Percentiles rank a stretch among this genome's conserved stretches.
Evolutionary conservation across 2,888 invertebrate genomes (phyloP).

Genomic region (Epinotia bilunana): DNA sequence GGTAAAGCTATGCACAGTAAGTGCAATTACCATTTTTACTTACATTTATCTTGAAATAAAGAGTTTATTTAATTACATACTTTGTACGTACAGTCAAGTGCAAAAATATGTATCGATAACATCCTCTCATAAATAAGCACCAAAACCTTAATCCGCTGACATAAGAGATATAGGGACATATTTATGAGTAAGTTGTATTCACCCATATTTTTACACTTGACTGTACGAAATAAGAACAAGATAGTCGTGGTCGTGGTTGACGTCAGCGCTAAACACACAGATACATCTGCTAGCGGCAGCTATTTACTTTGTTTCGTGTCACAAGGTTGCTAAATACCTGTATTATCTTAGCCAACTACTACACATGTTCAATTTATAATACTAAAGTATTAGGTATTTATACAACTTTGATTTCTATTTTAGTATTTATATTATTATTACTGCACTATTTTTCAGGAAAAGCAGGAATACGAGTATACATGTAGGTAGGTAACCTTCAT

Average conservation of each 20-base stretch:
- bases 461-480: no score
- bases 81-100: background rate
- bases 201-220: no score
- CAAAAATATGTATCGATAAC: no score
- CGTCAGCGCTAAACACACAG: constrained; percentile 22
- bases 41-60: no score
- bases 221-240: no score
- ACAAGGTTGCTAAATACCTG: constrained; percentile 24
- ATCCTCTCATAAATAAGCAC: no score
- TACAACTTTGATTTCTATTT: background rate
- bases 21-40: no score
- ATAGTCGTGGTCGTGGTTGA: background rate
- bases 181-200: no score
- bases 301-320: constrained; percentile 26
- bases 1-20: no score
- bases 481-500: no score
- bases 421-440: background rate
- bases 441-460: background rate
- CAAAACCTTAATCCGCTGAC: no score
- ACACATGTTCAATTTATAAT: background rate
- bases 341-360: constrained; percentile 10
- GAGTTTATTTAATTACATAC: background rate
- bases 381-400: background rate
- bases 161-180: no score
- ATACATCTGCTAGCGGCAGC: constrained; percentile 16